Evolutionary conservation across 2,888 invertebrate species (phyloP).

Genomic region (Rhagonycha lutea): DNA sequence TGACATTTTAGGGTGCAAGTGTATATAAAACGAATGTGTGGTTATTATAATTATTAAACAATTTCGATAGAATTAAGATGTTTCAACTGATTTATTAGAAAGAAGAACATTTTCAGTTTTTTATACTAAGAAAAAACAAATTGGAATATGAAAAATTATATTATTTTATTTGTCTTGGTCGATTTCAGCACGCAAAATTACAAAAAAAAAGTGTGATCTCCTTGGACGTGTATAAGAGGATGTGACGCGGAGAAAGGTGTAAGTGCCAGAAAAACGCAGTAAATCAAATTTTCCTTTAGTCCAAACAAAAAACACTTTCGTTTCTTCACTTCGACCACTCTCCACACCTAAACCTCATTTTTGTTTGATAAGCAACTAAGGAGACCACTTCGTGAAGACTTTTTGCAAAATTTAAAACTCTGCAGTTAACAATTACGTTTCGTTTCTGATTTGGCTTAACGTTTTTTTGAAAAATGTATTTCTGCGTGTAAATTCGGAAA

Average conservation of each 20-base stretch:
- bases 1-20: conserved; percentile 52
- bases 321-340: neutral
- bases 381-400: neutral
- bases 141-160: neutral
- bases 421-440: neutral
- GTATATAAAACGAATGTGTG: conserved; percentile 50
- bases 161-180: conserved; percentile 11
- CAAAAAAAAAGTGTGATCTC: neutral
- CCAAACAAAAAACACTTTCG: neutral
- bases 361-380: neutral
- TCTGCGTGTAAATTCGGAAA: conserved; percentile 1
- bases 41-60: conserved; percentile 33
- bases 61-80: neutral
- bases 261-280: neutral
- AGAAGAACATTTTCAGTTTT: neutral
- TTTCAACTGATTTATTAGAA: neutral
- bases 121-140: conserved; percentile 1
- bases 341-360: neutral
- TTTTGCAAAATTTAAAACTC: neutral
- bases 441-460: neutral
- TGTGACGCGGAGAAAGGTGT: neutral
- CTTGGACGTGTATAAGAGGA: neutral
- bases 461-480: neutral
- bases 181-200: conserved; percentile 20
- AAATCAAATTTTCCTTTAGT: neutral